Percentiles rank a stretch among this genome's conserved stretches.
phyloP scores from a whole-genome alignment of 2,113 vertebrate genomes.

The Corapipo altera region DNA sequence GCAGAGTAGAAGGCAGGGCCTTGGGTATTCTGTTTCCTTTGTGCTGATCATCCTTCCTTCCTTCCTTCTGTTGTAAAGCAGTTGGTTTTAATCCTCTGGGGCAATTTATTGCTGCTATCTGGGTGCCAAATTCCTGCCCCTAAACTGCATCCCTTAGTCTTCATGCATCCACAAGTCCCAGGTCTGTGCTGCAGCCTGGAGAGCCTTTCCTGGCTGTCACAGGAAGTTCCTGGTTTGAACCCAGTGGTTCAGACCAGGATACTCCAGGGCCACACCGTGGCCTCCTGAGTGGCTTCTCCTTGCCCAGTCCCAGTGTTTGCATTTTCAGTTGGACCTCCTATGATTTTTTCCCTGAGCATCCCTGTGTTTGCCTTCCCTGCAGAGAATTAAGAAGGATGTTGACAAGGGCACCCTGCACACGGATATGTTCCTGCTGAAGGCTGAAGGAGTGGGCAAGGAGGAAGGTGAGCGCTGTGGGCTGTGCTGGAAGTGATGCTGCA shows the following conservation, averaged over 20 bases:
- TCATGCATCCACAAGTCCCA: neutral
- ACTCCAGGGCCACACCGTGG: neutral
- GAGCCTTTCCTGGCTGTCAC: neutral
- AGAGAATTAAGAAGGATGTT: conserved; percentile 94
- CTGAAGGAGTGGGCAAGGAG: conserved; percentile 78
- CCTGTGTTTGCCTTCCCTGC: neutral
- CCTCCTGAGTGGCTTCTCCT: neutral
- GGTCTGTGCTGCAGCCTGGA: neutral
- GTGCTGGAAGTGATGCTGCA: neutral
- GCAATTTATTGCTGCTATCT: neutral
- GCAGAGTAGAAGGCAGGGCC: neutral
- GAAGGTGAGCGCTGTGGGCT: conserved; percentile 70
- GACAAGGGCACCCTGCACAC: conserved; percentile 91
- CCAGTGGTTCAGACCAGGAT: rapidly evolving
- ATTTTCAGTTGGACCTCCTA: neutral
- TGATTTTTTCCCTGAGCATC: neutral
- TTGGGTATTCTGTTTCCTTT: neutral
- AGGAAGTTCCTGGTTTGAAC: neutral
- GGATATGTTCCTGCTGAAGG: conserved; percentile 90
- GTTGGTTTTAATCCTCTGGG: neutral
- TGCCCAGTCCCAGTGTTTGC: neutral
- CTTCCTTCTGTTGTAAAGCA: neutral
- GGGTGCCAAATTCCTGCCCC: neutral
- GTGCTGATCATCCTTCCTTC: neutral
- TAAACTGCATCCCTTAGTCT: neutral